Conservation (phyloP, 2,113 vertebrate genomes). For the Atlantisia rogersi region DNA sequence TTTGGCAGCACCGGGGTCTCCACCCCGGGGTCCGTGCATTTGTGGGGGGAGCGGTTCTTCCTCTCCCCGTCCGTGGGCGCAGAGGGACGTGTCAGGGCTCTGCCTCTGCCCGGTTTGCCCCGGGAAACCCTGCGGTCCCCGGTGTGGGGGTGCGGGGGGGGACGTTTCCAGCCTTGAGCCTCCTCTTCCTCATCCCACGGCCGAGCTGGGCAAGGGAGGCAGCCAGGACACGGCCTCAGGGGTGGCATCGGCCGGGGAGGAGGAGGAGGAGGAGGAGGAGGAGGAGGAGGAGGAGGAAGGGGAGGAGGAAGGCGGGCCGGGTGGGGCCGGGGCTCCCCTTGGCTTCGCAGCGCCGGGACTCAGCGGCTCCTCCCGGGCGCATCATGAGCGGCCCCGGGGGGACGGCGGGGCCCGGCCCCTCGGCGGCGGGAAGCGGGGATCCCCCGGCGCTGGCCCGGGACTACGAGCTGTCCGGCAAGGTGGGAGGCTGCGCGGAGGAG, state of each 20-base stretch:
- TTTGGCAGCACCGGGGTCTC: neutral
- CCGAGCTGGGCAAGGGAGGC: neutral
- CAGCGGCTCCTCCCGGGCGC: neutral
- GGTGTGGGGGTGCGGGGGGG: no score
- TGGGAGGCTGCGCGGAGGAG: slow-evolving; percentile 12
- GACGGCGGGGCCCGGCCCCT: neutral
- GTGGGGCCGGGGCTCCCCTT: neutral
- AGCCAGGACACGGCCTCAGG: neutral
- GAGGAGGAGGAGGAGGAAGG: slow-evolving; percentile 17
- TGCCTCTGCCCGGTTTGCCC: accelerated
- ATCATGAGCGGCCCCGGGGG: neutral
- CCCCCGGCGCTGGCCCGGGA: neutral
- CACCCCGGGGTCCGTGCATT: neutral
- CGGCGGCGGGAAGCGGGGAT: neutral
- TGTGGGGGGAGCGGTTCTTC: neutral
- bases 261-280: neutral
- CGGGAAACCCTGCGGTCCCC: neutral
- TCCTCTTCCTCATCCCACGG: neutral
- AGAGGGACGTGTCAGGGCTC: neutral
- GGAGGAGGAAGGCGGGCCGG: slow-evolving; percentile 31
- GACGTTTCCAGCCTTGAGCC: neutral
- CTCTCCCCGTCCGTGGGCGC: neutral
- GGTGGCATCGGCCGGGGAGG: neutral
- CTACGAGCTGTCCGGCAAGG: slow-evolving; percentile 75
- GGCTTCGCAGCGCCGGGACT: neutral